Base-by-base conservation (phyloP, 2,113 vertebrate genomes). In the Paramisgurnus dabryanus region DNA sequence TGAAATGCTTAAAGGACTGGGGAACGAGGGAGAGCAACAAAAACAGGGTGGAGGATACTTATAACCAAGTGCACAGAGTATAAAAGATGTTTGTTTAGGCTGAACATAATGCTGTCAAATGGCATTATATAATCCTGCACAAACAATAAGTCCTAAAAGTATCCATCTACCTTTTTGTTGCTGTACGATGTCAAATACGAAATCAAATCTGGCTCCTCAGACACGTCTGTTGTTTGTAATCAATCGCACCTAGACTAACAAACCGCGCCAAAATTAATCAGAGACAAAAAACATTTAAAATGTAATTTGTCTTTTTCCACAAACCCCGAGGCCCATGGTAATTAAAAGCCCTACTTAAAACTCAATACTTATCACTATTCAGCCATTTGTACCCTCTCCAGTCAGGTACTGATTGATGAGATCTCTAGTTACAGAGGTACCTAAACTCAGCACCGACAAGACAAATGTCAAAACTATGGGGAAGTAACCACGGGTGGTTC, bases 1-100 rank as follows among this genome's bases (percentile, higher is more conserved):
- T 90, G 87, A 90, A 90, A 86, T 86, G 87, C 89, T 87, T 88
- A 89, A 91, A 89, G 86, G 89, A 85, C 87, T 80, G 86, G 85
- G 68, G 80, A 76, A 83, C 57, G 47, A 82, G 81, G 80, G 57
- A 68, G n/a, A 78, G 43, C 64, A 63, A 73, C 75, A 85, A 67
- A 83, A 76, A 41, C 12, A 40, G 39, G 58, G 63, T 53, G 49
- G 34, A 64, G 17, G 5, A 64, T 9, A 12, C 40, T 66, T 66
- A 18, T 55, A 22, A 60, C 41, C 65, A 9, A 74, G 68, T 22
- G 55, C 18, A 73, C 18, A 55, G 7, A 83, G 72, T 47, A n/a
- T 11, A 17, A 4, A 61, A 1, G 27, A 17, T 6, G 50, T 58
- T 18, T 71, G 8, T 12, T 41, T 17, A 41, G 50, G 61, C 74